Evolutionary conservation across 2,797 vertebrate genomes (phyloP).

Genomic region (Pachyuromys duprasi): DNA sequence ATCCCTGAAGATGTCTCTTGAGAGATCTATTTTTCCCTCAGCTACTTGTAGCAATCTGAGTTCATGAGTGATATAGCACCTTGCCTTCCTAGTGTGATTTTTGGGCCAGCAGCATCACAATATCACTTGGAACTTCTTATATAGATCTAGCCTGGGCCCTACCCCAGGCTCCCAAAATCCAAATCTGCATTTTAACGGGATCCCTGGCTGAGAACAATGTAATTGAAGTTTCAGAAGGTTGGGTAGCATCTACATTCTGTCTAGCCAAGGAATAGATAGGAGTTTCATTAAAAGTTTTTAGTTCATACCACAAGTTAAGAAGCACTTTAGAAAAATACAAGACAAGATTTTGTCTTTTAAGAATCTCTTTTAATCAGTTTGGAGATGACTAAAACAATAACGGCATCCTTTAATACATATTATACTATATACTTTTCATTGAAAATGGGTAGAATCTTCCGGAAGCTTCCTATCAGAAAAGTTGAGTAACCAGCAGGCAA

Average conservation of each 20-base stretch:
- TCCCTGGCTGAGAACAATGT: neutral
- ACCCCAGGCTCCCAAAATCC: neutral
- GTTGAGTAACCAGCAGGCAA: neutral
- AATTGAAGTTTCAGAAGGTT: neutral
- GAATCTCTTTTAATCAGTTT: conserved; percentile 14
- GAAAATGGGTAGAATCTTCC: neutral
- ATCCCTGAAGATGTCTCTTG: neutral
- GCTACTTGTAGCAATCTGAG: neutral
- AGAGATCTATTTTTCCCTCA: neutral
- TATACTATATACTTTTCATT: neutral
- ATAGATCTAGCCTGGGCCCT: neutral
- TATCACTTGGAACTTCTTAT: neutral
- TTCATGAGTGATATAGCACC: neutral
- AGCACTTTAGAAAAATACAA: neutral
- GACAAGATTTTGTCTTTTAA: neutral
- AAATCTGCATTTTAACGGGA: neutral
- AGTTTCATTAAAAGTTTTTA: neutral
- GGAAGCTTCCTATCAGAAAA: neutral
- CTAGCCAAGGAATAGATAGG: neutral
- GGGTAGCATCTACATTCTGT: neutral
- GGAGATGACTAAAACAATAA: neutral
- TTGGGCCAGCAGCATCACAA: neutral
- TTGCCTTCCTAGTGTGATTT: neutral
- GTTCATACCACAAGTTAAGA: neutral
- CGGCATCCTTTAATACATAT: neutral